A percentile compares a stretch with the other conserved stretches of the same genome.
These are phyloP conservation scores for Synanthedon andrenaeformis DNA, from an alignment of 2,888 invertebrate genomes.

Conservation along the genomic window DNA sequence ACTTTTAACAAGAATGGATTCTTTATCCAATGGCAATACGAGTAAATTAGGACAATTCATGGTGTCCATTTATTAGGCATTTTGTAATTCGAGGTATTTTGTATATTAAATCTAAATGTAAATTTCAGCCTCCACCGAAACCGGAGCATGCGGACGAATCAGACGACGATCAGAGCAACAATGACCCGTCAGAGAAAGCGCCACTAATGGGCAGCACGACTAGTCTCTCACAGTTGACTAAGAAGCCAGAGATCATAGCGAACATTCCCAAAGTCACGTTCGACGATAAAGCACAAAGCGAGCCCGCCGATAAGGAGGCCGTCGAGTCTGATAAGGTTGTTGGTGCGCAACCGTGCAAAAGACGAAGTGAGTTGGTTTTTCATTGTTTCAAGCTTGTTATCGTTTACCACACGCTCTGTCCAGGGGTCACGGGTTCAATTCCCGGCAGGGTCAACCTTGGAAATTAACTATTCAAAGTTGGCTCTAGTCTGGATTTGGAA, in stretches of 20 bases:
- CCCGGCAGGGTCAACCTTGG: too few relatives aligned
- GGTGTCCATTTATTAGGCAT: too few relatives aligned
- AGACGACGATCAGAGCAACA: slow-evolving; percentile 51
- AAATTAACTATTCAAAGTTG: too few relatives aligned
- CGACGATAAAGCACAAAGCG: slow-evolving; percentile 11
- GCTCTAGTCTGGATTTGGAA: too few relatives aligned
- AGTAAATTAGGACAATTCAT: too few relatives aligned
- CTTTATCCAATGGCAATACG: too few relatives aligned
- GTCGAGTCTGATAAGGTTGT: slow-evolving; percentile 35
- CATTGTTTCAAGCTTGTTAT: not conserved
- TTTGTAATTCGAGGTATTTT: too few relatives aligned
- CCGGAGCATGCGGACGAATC: slow-evolving; percentile 31
- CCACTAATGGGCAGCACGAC: slow-evolving; percentile 58
- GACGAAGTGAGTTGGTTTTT: slow-evolving; percentile 47
- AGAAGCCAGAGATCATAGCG: slow-evolving; percentile 56
- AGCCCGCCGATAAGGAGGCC: slow-evolving; percentile 20
- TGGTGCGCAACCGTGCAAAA: slow-evolving; percentile 52
- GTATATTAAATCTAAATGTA: too few relatives aligned
- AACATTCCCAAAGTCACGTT: slow-evolving; percentile 51
- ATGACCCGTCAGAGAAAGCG: slow-evolving; percentile 55
- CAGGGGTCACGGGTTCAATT: too few relatives aligned
- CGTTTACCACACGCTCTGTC: too few relatives aligned
- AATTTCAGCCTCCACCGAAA: slow-evolving; percentile 41
- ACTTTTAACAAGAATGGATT: too few relatives aligned
- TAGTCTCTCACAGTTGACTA: slow-evolving; percentile 30